A percentile compares a stretch with the other conserved stretches of the same genome.
Evolutionary conservation across 2,113 vertebrate species (phyloP).

Genomic region (Daphoenositta chrysoptera): DNA sequence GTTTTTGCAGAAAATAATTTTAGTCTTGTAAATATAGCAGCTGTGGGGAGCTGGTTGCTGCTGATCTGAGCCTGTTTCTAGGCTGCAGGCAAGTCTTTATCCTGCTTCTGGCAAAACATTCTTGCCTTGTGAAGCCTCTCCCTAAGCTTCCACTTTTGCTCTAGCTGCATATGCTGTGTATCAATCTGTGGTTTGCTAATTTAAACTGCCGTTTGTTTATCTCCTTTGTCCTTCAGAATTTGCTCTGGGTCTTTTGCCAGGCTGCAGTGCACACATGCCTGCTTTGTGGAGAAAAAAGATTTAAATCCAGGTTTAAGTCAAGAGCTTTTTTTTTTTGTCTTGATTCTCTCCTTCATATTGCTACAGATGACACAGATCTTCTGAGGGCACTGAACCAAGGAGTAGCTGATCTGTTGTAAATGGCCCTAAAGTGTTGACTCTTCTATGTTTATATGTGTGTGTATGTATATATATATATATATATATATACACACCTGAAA

Average conservation of each 20-base stretch:
- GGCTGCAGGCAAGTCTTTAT: neutral
- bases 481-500: neutral
- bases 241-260: neutral
- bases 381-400: neutral
- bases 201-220: neutral
- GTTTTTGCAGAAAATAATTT: neutral
- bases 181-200: constrained; percentile 16
- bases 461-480: neutral
- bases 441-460: neutral
- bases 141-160: constrained; percentile 7
- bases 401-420: neutral
- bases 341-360: neutral
- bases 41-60: neutral
- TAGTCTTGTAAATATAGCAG: neutral
- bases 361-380: neutral
- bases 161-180: neutral
- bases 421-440: neutral
- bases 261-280: neutral
- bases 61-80: neutral
- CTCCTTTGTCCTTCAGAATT: constrained; percentile 8
- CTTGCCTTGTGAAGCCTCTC: neutral
- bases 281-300: neutral
- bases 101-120: neutral
- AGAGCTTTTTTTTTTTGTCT: neutral
- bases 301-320: neutral